A percentile compares a stretch with the other conserved stretches of the same genome.
Conservation (phyloP, 2,888 invertebrate species). For the Hoplodrina ambigua region DNA sequence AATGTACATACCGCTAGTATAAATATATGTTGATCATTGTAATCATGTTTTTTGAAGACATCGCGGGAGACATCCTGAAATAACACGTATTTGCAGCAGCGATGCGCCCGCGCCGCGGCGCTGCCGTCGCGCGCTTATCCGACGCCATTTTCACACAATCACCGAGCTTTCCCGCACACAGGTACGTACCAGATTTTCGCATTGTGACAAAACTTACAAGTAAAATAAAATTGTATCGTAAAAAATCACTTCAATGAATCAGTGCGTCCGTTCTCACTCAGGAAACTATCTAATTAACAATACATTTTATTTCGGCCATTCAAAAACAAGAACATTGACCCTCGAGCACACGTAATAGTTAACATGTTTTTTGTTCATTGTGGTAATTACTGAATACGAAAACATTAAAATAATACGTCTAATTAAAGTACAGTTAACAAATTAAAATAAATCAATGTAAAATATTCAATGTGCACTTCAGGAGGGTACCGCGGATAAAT, state of each 20-base stretch:
- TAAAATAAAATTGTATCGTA: conserved; percentile 53
- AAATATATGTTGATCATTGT: conserved; percentile 68
- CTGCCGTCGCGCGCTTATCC: conserved; percentile 81
- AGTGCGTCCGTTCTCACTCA: conserved; percentile 35
- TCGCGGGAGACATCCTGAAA: conserved; percentile 90
- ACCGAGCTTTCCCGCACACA: conserved; percentile 87
- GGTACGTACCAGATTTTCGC: conserved; percentile 80
- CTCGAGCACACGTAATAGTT: conserved; percentile 87
- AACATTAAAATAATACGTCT: conserved; percentile 67
- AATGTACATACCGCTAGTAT: conserved; percentile 48
- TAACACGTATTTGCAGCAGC: conserved; percentile 87
- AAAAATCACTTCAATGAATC: conserved; percentile 40
- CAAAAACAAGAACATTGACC: conserved; percentile 85
- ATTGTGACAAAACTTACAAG: conserved; percentile 56
- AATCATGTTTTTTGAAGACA: conserved; percentile 84
- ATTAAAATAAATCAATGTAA: conserved; percentile 61
- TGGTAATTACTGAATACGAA: conserved; percentile 78
- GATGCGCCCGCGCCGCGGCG: conserved; percentile 86
- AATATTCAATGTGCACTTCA: conserved; percentile 62
- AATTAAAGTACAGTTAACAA: conserved; percentile 65
- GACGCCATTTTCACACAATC: conserved; percentile 89
- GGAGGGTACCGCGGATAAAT: conserved; percentile 74
- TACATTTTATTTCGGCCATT: conserved; percentile 65
- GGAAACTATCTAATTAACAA: conserved; percentile 54
- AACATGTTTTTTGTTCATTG: conserved; percentile 88